phyloP scores from a whole-genome alignment of 2,113 vertebrate species.

The Rhinichthys klamathensis region DNA sequence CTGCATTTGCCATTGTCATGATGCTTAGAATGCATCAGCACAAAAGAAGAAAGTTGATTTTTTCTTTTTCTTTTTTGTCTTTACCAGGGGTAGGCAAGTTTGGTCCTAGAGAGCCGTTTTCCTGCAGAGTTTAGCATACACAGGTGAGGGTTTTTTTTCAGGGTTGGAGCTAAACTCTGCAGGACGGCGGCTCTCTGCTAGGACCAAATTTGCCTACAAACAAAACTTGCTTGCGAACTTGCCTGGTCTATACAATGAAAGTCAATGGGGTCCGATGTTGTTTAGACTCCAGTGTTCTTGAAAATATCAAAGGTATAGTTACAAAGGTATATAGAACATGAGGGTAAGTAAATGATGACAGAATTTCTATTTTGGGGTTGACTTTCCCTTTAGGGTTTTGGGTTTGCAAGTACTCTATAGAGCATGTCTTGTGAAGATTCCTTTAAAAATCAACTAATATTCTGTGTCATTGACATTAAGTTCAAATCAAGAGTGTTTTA shows the following conservation, averaged over 20 bases:
- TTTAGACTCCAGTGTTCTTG: not conserved
- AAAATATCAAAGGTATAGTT: not conserved
- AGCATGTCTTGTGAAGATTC: not conserved
- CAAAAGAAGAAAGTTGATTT: not conserved
- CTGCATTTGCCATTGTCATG: conserved; percentile 1
- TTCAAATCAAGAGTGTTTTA: not conserved
- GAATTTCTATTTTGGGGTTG: not conserved
- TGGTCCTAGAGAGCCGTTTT: no score
- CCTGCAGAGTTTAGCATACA: no score
- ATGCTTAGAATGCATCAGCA: not conserved
- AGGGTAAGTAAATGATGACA: not conserved
- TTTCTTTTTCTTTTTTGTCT: not conserved
- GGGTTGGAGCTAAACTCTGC: no score
- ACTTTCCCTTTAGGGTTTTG: not conserved
- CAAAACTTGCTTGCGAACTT: no score
- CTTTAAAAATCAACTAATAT: not conserved
- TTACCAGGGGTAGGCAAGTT: no score
- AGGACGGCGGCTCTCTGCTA: no score
- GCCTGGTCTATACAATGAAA: not conserved
- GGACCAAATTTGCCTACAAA: no score
- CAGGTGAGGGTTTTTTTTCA: not conserved
- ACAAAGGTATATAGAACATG: not conserved
- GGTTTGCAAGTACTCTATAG: not conserved
- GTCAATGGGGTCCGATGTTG: not conserved
- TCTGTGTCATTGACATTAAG: not conserved